Percentiles rank a stretch among this genome's conserved stretches.
phyloP scores from a whole-genome alignment of 2,888 invertebrate species.

The Troilus luridus region DNA sequence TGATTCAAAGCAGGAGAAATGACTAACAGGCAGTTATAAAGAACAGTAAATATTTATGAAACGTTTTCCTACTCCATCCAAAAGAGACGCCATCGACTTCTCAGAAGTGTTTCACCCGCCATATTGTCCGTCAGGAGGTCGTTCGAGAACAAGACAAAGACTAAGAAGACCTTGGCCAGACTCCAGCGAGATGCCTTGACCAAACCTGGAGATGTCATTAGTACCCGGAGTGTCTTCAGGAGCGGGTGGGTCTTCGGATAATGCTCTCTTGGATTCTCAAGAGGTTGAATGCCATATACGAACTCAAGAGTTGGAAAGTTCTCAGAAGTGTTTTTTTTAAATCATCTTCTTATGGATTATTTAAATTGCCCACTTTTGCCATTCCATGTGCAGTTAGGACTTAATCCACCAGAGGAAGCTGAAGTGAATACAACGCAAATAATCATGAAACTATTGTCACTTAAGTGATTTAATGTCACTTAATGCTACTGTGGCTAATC shows the following conservation, averaged over 20 bases:
- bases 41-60: constrained; percentile 11
- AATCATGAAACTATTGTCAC: no score
- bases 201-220: constrained; percentile 2
- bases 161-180: neutral
- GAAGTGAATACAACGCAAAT: no score
- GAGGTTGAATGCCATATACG: neutral
- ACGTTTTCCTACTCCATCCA: neutral
- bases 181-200: neutral
- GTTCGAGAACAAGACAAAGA: constrained; percentile 4
- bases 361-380: no score
- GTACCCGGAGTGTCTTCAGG: neutral
- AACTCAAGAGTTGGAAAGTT: neutral
- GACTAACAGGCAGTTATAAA: neutral
- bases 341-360: neutral
- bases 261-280: neutral
- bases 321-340: neutral
- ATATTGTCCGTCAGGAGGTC: neutral
- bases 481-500: no score
- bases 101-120: neutral
- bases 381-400: no score
- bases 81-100: neutral
- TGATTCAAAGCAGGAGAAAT: neutral
- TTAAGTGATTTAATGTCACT: no score
- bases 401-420: no score
- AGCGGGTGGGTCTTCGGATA: neutral